phyloP scores from a whole-genome alignment of 2,113 vertebrate genomes.

The Thymallus thymallus region DNA sequence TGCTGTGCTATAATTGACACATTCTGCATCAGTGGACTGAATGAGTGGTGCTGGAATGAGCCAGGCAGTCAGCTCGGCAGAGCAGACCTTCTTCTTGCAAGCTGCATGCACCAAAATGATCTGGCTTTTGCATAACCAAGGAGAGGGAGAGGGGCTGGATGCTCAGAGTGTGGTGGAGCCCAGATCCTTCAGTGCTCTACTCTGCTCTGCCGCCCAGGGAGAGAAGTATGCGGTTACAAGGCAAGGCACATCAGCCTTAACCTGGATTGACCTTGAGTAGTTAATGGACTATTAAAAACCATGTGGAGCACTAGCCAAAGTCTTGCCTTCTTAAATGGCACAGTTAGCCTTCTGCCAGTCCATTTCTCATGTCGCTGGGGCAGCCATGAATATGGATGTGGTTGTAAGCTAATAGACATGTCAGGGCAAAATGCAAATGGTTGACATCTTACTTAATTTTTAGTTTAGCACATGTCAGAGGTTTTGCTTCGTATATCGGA shows the following conservation, averaged over 20 bases:
- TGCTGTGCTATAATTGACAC: slow-evolving; percentile 29
- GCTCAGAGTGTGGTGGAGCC: slow-evolving; percentile 14
- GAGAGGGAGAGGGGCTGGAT: slow-evolving; percentile 32
- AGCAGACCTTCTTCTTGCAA: slow-evolving; percentile 39
- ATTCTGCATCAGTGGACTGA: slow-evolving; percentile 29
- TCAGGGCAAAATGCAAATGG: slow-evolving; percentile 40
- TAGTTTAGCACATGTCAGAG: neutral
- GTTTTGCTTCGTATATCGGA: neutral
- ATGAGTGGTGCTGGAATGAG: slow-evolving; percentile 26
- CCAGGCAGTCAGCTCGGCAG: slow-evolving; percentile 36
- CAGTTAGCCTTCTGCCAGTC: slow-evolving; percentile 20
- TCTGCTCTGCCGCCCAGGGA: slow-evolving; percentile 24
- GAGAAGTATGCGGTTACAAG: slow-evolving; percentile 23
- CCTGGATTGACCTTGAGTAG: slow-evolving; percentile 52
- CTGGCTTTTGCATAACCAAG: slow-evolving; percentile 57
- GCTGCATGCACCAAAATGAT: slow-evolving; percentile 65
- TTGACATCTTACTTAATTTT: neutral
- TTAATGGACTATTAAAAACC: neutral
- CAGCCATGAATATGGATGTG: slow-evolving; percentile 23
- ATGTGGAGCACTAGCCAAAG: slow-evolving; percentile 16
- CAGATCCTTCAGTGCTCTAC: slow-evolving; percentile 21
- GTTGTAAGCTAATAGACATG: slow-evolving; percentile 16
- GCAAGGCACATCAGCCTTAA: slow-evolving; percentile 18
- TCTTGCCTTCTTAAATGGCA: slow-evolving; percentile 17
- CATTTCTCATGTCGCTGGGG: slow-evolving; percentile 8